Conservation (phyloP, 2,888 invertebrate genomes). For the Hyppa rectilinea region DNA sequence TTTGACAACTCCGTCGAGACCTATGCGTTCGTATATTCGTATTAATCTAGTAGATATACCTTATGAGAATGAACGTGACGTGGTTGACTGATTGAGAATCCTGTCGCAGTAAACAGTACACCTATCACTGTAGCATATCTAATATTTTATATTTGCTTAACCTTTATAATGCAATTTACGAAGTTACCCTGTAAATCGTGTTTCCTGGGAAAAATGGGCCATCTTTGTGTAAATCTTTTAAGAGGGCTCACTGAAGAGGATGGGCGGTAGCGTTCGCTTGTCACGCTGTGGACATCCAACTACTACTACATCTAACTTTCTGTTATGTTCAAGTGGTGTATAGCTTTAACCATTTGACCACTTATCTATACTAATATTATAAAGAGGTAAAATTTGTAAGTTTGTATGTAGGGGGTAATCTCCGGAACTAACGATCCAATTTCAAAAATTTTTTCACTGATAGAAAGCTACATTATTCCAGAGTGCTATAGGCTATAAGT, state of each 20-base stretch:
- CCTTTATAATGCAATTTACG: not conserved
- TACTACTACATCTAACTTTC: too few relatives aligned
- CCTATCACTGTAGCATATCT: not conserved
- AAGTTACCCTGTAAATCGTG: not conserved
- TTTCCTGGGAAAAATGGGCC: not conserved
- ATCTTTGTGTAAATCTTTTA: not conserved
- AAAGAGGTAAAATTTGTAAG: too few relatives aligned
- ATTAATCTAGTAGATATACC: conserved; percentile 11
- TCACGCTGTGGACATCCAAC: too few relatives aligned
- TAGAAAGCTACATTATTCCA: too few relatives aligned
- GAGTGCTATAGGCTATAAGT: too few relatives aligned
- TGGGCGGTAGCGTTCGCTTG: not conserved
- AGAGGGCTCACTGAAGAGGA: not conserved
- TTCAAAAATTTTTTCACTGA: too few relatives aligned
- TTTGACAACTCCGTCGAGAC: conserved; percentile 31
- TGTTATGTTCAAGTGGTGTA: not conserved
- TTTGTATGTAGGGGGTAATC: too few relatives aligned
- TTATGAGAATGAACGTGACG: not conserved
- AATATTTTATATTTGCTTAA: not conserved
- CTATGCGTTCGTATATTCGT: not conserved
- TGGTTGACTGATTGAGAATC: not conserved
- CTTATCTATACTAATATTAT: too few relatives aligned
- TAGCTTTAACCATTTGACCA: not conserved
- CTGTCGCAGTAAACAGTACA: not conserved
- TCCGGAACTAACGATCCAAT: too few relatives aligned